phyloP scores from a whole-genome alignment of 1,140 invertebrate species.

The Planococcus citri region DNA sequence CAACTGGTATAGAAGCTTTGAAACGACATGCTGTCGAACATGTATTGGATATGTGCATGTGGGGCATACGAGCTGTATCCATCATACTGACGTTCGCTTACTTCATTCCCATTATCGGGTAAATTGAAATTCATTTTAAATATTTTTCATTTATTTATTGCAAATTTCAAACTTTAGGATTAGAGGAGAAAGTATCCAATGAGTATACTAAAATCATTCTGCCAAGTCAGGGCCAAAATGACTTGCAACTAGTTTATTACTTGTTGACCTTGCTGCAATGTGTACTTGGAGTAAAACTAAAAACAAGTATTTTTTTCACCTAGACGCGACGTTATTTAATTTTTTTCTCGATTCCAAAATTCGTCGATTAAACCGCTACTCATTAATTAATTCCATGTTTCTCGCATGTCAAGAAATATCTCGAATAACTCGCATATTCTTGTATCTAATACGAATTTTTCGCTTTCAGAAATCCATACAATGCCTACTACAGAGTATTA shows the following conservation, averaged over 20 bases:
- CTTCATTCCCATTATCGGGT: slow-evolving; percentile 80
- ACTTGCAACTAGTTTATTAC: slow-evolving; percentile 10
- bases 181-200: slow-evolving; percentile 10
- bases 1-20: slow-evolving; percentile 36
- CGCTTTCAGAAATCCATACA: slow-evolving; percentile 56
- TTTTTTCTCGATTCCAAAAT: not conserved
- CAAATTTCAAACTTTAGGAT: not conserved
- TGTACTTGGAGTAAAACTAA: not conserved
- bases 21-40: slow-evolving; percentile 60
- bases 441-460: not conserved
- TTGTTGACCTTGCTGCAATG: not conserved
- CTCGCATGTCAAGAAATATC: too few species aligned
- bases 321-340: not conserved
- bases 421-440: not conserved
- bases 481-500: slow-evolving; percentile 79
- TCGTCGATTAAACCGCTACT: not conserved
- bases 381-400: not conserved
- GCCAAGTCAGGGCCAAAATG: not conserved
- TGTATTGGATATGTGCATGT: slow-evolving; percentile 72
- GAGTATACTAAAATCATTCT: not conserved
- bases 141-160: not conserved
- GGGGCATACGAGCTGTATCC: slow-evolving; percentile 67
- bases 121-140: slow-evolving; percentile 37
- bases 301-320: not conserved
- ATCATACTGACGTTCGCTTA: slow-evolving; percentile 72